phyloP scores from a whole-genome alignment of 2,113 vertebrate species.

The Sphyrna mokarran region DNA sequence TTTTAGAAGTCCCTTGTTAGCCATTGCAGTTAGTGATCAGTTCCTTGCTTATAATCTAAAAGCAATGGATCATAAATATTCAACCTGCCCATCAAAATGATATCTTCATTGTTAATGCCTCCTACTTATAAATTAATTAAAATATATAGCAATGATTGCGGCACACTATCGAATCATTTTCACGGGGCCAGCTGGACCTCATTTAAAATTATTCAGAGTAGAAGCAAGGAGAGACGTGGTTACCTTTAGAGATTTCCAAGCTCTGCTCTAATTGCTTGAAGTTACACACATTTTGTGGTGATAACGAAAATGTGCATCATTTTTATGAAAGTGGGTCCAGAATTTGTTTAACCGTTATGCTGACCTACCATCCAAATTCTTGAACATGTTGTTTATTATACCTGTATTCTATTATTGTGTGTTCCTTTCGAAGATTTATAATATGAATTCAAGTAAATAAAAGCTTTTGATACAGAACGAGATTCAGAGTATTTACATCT shows the following conservation, averaged over 20 bases:
- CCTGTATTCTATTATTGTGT: background rate
- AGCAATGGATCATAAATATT: constrained; percentile 24
- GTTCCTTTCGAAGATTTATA: background rate
- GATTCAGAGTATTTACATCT: background rate
- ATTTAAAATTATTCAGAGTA: constrained; percentile 6
- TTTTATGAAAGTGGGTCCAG: background rate
- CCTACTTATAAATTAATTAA: constrained; percentile 18
- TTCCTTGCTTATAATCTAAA: constrained; percentile 18
- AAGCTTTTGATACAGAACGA: background rate
- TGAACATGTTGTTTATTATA: background rate
- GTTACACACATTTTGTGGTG: constrained; percentile 7
- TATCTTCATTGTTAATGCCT: background rate
- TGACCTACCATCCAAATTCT: background rate
- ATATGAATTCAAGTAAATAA: background rate
- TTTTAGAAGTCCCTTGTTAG: constrained; percentile 27
- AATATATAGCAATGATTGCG: background rate
- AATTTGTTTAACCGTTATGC: background rate
- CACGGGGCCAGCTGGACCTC: background rate
- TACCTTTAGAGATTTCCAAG: background rate
- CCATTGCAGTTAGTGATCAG: constrained; percentile 3
- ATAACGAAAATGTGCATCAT: background rate
- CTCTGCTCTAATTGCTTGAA: constrained; percentile 11
- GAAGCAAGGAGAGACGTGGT: background rate
- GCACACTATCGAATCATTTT: background rate
- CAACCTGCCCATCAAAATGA: constrained; percentile 11